These are phyloP conservation scores for Lycopodina hypogea DNA, from an alignment of 37 sponge, comb jelly and placozoan genomes.

Conservation along the genomic window DNA sequence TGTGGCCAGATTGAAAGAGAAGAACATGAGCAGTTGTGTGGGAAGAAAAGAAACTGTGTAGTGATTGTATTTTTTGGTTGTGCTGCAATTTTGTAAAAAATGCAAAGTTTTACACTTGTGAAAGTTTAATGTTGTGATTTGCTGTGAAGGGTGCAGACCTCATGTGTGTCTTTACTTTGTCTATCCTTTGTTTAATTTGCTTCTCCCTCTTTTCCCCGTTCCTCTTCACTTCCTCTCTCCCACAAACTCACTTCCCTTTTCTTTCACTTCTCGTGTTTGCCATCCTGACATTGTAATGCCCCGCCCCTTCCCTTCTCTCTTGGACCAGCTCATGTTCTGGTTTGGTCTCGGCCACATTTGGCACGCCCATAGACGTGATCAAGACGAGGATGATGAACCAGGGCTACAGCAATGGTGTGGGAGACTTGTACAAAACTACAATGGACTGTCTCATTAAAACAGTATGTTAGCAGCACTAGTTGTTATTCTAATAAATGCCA, in stretches of 20 bases:
- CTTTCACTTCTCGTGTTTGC: not conserved
- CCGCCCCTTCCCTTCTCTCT: not conserved
- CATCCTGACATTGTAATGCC: no score
- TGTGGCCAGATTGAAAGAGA: no score
- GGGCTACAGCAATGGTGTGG: conserved; percentile 45
- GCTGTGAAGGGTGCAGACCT: no score
- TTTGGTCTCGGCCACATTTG: conserved; percentile 59
- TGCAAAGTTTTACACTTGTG: no score
- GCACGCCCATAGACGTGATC: conserved; percentile 85
- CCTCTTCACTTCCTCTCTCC: not conserved
- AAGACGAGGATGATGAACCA: conserved; percentile 95
- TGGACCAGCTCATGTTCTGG: conserved; percentile 43
- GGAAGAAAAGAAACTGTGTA: no score
- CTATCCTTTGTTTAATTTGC: not conserved
- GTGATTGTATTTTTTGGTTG: no score
- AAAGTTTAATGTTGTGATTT: no score
- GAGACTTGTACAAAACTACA: conserved; percentile 45
- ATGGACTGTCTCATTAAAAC: conserved; percentile 68
- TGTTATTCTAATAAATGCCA: not conserved
- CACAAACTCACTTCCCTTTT: not conserved
- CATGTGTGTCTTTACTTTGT: no score
- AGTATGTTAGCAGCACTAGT: conserved; percentile 22
- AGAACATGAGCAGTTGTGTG: no score
- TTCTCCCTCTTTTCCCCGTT: not conserved
- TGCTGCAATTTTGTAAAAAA: no score